Percentiles rank a stretch among this genome's conserved stretches.
These are phyloP conservation scores for Forbesichthys agassizii DNA, from an alignment of 2,113 vertebrate species.

Conservation along the genomic window DNA sequence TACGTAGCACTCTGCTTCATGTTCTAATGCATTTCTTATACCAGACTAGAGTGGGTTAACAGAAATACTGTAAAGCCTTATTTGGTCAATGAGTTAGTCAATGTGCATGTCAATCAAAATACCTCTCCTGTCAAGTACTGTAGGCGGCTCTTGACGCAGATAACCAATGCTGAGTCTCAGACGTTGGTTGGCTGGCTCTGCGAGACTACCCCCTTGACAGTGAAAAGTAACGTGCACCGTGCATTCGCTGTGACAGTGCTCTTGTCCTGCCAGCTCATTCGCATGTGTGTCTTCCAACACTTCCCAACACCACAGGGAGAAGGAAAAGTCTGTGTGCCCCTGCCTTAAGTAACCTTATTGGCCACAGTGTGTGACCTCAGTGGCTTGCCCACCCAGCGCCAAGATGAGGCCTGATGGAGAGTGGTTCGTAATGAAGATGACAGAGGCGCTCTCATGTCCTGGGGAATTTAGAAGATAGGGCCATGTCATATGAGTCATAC, in stretches of 20 bases:
- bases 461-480: conserved; percentile 49
- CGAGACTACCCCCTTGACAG: too few relatives aligned
- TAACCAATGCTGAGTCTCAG: too few relatives aligned
- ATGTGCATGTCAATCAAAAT: too few relatives aligned
- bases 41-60: too few relatives aligned
- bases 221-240: too few relatives aligned
- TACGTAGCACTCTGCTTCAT: too few relatives aligned
- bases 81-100: too few relatives aligned
- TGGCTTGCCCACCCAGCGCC: conserved; percentile 48
- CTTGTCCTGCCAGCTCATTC: conserved; percentile 4
- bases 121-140: too few relatives aligned
- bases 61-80: too few relatives aligned
- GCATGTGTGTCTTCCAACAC: neutral
- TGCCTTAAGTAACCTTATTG: conserved; percentile 55
- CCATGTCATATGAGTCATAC: conserved; percentile 62
- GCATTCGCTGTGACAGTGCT: conserved; percentile 30
- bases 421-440: conserved; percentile 61
- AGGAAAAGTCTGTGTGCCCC: conserved; percentile 44
- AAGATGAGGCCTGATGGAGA: conserved; percentile 45
- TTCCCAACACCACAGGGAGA: conserved; percentile 20
- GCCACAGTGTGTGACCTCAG: conserved; percentile 59
- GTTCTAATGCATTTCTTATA: too few relatives aligned
- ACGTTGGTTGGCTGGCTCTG: too few relatives aligned
- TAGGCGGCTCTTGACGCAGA: too few relatives aligned
- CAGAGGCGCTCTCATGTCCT: conserved; percentile 31